phyloP scores from a whole-genome alignment of 2,797 vertebrate genomes.

The Amblyraja radiata region DNA sequence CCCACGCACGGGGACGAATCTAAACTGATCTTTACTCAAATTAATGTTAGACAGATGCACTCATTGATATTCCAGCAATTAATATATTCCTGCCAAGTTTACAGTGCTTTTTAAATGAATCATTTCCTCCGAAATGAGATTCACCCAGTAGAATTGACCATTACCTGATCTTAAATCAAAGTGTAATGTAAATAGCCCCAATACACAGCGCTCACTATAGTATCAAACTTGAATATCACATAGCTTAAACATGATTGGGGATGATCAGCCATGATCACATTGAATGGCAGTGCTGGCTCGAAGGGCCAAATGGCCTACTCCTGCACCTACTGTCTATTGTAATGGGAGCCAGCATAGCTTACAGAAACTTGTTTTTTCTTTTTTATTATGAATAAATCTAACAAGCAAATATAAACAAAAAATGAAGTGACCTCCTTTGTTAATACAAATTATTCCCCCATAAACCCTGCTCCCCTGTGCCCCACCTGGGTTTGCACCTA shows the following conservation, averaged over 20 bases:
- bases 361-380: background rate
- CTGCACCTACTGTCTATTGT: too few species aligned
- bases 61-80: background rate
- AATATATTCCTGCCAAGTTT: background rate
- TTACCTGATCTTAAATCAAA: background rate
- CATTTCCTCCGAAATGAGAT: background rate
- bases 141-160: background rate
- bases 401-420: background rate
- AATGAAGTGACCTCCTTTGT: background rate
- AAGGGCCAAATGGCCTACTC: too few species aligned
- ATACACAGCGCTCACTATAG: background rate
- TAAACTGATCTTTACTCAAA: background rate
- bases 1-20: background rate
- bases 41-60: background rate
- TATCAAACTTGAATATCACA: background rate
- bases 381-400: background rate
- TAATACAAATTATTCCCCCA: background rate
- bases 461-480: too few species aligned
- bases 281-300: too few species aligned
- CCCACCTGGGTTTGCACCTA: too few species aligned
- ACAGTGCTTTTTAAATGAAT: slow-evolving; percentile 11
- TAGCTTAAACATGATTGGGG: background rate
- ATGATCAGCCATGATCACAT: too few species aligned
- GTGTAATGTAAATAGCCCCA: background rate
- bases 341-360: background rate